Evolutionary conservation across 2,797 vertebrate species (phyloP), one percentile per base, ranked within the genome.

Genomic region (Karalla daura): DNA sequence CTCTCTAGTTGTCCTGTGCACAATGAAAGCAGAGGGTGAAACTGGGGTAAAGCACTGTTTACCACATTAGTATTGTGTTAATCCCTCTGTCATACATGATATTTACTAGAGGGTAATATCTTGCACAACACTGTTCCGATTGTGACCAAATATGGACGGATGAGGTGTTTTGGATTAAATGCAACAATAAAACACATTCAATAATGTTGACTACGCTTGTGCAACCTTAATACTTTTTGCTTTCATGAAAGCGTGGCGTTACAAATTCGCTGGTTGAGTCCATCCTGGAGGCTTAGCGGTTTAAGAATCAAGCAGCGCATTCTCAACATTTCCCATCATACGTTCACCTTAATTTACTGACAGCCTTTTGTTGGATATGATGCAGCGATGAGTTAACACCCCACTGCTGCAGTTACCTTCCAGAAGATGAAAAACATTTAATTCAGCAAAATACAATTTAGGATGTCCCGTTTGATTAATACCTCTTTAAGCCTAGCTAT

Each of bases 371-470:
- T 0, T 7, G 21, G 25, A 15, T 58, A 2, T 10, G 17, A 0
- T 30, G 3, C 15, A 21, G 47, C 25, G 40, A 11, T 45, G 30
- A 12, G 21, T 37, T n/a, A 18, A 28, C 33, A n/a, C 14, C 37
- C 3, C 13, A 30, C 20, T 20, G 37, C 37, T 36, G 24, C 23
- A 37, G 44, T 9, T 15, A 30, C 7, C 4, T 2, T 55, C 40
- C 45, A 52, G 14, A 53, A 14, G 7, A 25, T 53, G 7, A 45
- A 17, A 54, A n/a, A n/a, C 12, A 62, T 60, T 40, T 49, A 2
- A 68, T 51, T 30, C 59, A 30, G 5, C 2, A 0, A 59, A 43
- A 36, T 35, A 21, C 1, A 35, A 20, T 32, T 32, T 35, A 41
- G 3, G 18, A n/a, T n/a, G n/a, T n/a, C n/a, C n/a, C n/a, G 11